Evolutionary conservation across 2,113 vertebrate genomes (phyloP).

Genomic region (Dromaius novaehollandiae): DNA sequence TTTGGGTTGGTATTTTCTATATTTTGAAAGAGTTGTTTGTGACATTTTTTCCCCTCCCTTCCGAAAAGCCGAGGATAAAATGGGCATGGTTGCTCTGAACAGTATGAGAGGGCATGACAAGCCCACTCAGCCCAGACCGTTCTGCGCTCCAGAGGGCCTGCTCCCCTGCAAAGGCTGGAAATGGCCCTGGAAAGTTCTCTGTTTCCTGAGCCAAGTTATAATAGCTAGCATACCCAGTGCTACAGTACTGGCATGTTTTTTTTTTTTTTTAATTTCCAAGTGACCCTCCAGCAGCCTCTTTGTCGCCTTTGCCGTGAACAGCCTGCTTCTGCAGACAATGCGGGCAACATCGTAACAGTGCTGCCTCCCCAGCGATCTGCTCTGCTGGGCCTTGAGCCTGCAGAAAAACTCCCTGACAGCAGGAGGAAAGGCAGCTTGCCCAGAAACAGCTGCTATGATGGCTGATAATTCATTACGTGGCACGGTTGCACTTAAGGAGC

Average conservation of each 20-base stretch:
- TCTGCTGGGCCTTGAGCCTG: background rate
- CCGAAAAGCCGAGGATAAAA: constrained; percentile 4
- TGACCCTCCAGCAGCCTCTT: constrained; percentile 25
- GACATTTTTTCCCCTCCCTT: background rate
- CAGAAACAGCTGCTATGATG: background rate
- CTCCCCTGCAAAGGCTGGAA: constrained; percentile 26
- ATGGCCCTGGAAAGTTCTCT: constrained; percentile 11
- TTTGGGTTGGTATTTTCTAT: constrained; percentile 22
- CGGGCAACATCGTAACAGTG: background rate
- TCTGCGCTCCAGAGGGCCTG: background rate
- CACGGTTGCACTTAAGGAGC: constrained; percentile 12
- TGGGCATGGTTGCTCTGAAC: background rate
- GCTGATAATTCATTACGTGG: constrained; percentile 40
- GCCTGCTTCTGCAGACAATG: background rate
- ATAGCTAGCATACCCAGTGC: background rate
- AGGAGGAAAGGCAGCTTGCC: background rate
- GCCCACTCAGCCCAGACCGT: background rate
- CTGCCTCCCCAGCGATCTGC: background rate
- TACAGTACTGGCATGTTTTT: background rate
- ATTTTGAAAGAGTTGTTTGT: background rate
- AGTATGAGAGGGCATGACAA: background rate
- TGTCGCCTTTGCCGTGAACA: background rate
- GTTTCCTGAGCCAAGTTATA: constrained; percentile 19
- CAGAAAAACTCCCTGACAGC: background rate
- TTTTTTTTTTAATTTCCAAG: background rate